These are phyloP conservation scores for Heliothis virescens DNA, from an alignment of 1,140 invertebrate genomes.

Conservation along the genomic window DNA sequence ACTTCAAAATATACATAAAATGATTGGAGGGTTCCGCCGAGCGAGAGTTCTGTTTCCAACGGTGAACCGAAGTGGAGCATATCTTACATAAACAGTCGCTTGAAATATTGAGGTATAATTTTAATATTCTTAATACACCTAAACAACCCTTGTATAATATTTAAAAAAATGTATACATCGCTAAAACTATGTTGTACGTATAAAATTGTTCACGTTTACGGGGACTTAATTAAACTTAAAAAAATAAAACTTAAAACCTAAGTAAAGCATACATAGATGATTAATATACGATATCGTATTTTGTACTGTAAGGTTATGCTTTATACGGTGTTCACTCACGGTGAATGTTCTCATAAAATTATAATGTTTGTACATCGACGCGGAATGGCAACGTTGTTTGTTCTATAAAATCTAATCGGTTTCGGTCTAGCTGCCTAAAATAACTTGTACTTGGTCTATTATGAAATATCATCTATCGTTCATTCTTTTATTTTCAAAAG, in stretches of 20 bases:
- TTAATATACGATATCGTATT: slow-evolving; percentile 80
- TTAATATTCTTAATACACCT: slow-evolving; percentile 67
- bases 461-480: slow-evolving; percentile 21
- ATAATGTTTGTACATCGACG: slow-evolving; percentile 62
- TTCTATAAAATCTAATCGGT: slow-evolving; percentile 49
- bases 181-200: slow-evolving; percentile 72
- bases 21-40: neutral
- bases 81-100: slow-evolving; percentile 68
- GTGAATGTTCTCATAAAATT: slow-evolving; percentile 44
- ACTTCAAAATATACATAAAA: slow-evolving; percentile 1
- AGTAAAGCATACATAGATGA: slow-evolving; percentile 83
- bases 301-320: slow-evolving; percentile 81
- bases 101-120: slow-evolving; percentile 74
- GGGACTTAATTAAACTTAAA: slow-evolving; percentile 60
- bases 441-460: slow-evolving; percentile 58
- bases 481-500: neutral
- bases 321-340: slow-evolving; percentile 2
- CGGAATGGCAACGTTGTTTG: slow-evolving; percentile 63
- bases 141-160: slow-evolving; percentile 72
- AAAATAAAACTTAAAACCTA: slow-evolving; percentile 74
- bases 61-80: slow-evolving; percentile 53
- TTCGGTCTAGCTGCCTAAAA: slow-evolving; percentile 63
- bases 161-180: slow-evolving; percentile 62
- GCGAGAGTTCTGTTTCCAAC: slow-evolving; percentile 21
- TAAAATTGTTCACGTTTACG: slow-evolving; percentile 61